phyloP scores from a whole-genome alignment of 2,888 invertebrate species.

The Malthinus flaveolus region DNA sequence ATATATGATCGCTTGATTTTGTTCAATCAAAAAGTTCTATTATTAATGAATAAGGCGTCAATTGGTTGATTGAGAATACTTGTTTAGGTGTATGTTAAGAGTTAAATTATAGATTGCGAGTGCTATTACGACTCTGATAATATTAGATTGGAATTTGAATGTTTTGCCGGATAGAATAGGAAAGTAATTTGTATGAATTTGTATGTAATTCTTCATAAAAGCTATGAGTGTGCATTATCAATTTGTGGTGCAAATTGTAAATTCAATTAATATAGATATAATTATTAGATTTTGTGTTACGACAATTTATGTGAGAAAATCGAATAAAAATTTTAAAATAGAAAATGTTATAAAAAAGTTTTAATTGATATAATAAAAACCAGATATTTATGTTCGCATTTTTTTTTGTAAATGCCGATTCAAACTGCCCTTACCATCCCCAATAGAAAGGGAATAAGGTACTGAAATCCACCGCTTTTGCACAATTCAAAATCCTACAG shows the following conservation, averaged over 20 bases:
- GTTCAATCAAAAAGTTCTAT: slow-evolving; percentile 43
- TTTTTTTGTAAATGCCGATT: not conserved
- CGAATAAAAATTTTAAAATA: slow-evolving; percentile 48
- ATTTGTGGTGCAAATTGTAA: slow-evolving; percentile 32
- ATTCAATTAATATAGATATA: slow-evolving; percentile 30
- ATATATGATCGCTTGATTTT: slow-evolving; percentile 37
- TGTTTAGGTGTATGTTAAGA: slow-evolving; percentile 35
- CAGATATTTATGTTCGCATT: slow-evolving; percentile 7
- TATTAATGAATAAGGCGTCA: slow-evolving; percentile 49
- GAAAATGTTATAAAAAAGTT: slow-evolving; percentile 28
- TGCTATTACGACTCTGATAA: slow-evolving; percentile 7
- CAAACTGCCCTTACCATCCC: not conserved
- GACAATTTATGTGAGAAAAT: slow-evolving; percentile 37
- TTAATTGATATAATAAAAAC: slow-evolving; percentile 21
- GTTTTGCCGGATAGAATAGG: slow-evolving; percentile 30
- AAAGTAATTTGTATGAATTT: slow-evolving; percentile 32
- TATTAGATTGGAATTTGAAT: slow-evolving; percentile 18
- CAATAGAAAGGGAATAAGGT: too few relatives aligned
- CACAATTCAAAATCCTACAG: too few relatives aligned
- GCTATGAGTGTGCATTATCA: slow-evolving; percentile 34
- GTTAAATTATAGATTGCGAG: slow-evolving; percentile 16
- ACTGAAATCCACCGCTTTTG: too few relatives aligned
- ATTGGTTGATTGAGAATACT: slow-evolving; percentile 39
- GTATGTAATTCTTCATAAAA: slow-evolving; percentile 33
- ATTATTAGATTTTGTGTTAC: slow-evolving; percentile 37